Evolutionary conservation across 1,140 invertebrate genomes (phyloP), one percentile per base, ranked within the genome.

Genomic region (Zaprionus africanus): DNA sequence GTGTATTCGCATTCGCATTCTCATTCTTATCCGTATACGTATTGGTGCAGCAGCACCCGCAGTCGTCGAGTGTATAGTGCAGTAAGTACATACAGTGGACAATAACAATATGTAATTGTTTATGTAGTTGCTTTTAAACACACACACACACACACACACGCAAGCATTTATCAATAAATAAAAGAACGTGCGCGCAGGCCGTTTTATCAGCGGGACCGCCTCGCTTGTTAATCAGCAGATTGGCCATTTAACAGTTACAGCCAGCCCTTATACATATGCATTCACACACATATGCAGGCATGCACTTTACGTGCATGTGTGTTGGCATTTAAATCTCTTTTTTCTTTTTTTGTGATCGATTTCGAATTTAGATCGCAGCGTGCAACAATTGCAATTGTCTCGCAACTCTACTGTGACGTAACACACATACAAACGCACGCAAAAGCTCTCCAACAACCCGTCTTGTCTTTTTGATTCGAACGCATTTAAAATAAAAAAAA

Each of bases 291-390:
- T 17, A 11, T 11, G 31, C 31, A 34, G 2, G n/a, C 49, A 61
- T 26, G 38, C 19, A n/a, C 12, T 22, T 59, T 34, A 64, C 38
- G 46, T 65, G 56, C 68, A 56, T 76, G n/a, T 73, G 65, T 74
- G 34, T 64, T 58, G 36, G 34, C 54, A 60, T 57, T 71, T 46
- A 43, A 69, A 64, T 71, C 28, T 60, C 49, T 22, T 59, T 59
- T 38, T 17, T 65, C 41, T 6, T 58, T 38, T 17, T 59, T 59
- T 69, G 28, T 73, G 81, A 84, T 76, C 79, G 65, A 78, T 76
- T 81, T 83, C 64, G 60, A 74, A 78, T 87, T 80, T 56, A 78
- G 77, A 87, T 63, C 80, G 60, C 54, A 41, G 54, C 74, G 62
- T 61, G 59, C 68, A 65, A 62, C 66, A 79, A 70, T 70, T 62